Conservation (phyloP, 2,797 vertebrate species). For the Dryobates pubescens region DNA sequence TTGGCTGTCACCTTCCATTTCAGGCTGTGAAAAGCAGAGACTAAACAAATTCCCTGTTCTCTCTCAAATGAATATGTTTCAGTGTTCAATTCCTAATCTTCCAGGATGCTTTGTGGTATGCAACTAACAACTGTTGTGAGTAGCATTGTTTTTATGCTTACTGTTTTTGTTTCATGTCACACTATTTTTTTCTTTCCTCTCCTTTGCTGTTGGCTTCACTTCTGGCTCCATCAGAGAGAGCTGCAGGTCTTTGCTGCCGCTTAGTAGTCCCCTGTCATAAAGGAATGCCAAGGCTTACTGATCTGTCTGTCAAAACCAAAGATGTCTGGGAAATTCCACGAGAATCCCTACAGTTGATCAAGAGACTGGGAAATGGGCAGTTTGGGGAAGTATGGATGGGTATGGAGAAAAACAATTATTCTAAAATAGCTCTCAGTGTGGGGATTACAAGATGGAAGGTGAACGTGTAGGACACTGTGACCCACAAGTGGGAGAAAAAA, state of each 20-base stretch:
- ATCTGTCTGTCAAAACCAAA: constrained; percentile 99
- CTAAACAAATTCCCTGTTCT: constrained; percentile 41
- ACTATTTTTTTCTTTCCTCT: constrained; percentile 80
- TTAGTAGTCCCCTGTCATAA: constrained; percentile 97
- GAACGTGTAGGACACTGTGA: constrained; percentile 22
- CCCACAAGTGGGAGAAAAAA: not conserved
- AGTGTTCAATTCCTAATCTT: constrained; percentile 58
- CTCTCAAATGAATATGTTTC: constrained; percentile 52
- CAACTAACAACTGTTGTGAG: constrained; percentile 66
- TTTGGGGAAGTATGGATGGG: constrained; percentile 99
- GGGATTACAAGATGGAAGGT: constrained; percentile 81
- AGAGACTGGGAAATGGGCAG: constrained; percentile 97
- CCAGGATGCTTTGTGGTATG: constrained; percentile 60
- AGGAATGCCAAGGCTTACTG: constrained; percentile 96
- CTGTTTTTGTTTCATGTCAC: constrained; percentile 77
- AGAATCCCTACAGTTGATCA: constrained; percentile 97
- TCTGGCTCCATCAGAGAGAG: constrained; percentile 88
- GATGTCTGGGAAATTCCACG: constrained; percentile 98
- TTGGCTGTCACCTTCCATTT: not conserved
- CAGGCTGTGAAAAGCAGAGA: constrained; percentile 1
- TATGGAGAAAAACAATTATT: constrained; percentile 84
- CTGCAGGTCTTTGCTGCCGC: constrained; percentile 97
- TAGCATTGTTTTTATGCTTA: constrained; percentile 67
- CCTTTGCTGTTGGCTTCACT: constrained; percentile 73
- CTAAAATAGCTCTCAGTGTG: constrained; percentile 67